Evolutionary conservation across 2,797 vertebrate genomes (phyloP).

Genomic region (Borostomias antarcticus): DNA sequence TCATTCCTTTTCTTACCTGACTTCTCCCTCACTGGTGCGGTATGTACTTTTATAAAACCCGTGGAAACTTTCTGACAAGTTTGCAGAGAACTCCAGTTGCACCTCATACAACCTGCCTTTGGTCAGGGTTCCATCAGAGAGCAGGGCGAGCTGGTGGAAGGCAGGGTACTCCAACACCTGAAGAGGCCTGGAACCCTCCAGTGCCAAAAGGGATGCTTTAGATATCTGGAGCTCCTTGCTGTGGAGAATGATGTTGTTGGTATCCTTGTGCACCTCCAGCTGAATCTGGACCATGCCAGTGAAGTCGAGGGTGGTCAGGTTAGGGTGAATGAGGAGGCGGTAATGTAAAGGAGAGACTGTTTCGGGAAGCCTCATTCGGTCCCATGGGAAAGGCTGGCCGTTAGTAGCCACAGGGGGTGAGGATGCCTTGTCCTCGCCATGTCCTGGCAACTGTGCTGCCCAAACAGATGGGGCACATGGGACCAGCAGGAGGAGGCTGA

Average conservation of each 20-base stretch:
- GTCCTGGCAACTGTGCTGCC: constrained; percentile 57
- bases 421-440: constrained; percentile 22
- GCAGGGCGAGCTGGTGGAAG: constrained; percentile 84
- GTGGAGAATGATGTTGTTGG: constrained; percentile 79
- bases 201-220: constrained; percentile 63
- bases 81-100: constrained; percentile 77
- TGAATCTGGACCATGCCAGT: constrained; percentile 75
- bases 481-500: constrained; percentile 50
- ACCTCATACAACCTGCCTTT: constrained; percentile 75
- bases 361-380: constrained; percentile 81
- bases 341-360: constrained; percentile 81
- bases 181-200: constrained; percentile 49
- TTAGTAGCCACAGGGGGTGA: constrained; percentile 56
- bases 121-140: constrained; percentile 67
- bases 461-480: constrained; percentile 24
- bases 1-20: constrained; percentile 69
- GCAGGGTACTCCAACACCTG: constrained; percentile 75
- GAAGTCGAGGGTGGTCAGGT: constrained; percentile 84
- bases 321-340: constrained; percentile 85
- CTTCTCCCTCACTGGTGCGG: constrained; percentile 79
- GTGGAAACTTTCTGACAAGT: constrained; percentile 83
- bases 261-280: constrained; percentile 73
- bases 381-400: constrained; percentile 82
- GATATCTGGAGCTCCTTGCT: constrained; percentile 77
- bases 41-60: constrained; percentile 94